Evolutionary conservation across 2,888 invertebrate species (phyloP).

Genomic region (Aporophyla nigra): DNA sequence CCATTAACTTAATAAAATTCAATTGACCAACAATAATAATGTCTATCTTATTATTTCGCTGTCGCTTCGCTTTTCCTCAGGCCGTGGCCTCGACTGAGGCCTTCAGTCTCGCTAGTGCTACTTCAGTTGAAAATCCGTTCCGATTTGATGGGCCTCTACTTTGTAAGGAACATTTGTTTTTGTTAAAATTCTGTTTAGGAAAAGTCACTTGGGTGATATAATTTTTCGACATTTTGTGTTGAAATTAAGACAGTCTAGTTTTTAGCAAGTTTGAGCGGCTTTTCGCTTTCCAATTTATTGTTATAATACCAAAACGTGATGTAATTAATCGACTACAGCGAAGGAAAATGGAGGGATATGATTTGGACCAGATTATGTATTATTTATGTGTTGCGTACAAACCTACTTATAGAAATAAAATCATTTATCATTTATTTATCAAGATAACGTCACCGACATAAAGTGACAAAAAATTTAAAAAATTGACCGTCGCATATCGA

Average conservation of each 20-base stretch:
- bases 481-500: no score
- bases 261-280: conserved; percentile 9
- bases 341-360: no score
- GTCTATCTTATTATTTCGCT: conserved; percentile 40
- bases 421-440: no score
- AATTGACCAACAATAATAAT: conserved; percentile 53
- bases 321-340: background rate
- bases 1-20: conserved; percentile 39
- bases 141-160: conserved; percentile 46
- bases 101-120: conserved; percentile 29
- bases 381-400: no score
- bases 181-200: conserved; percentile 33
- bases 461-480: no score
- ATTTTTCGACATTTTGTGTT: conserved; percentile 33
- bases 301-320: background rate
- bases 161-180: conserved; percentile 46
- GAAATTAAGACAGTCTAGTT: conserved; percentile 3
- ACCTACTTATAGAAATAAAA: no score
- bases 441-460: no score
- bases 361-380: no score
- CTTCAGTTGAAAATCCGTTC: conserved; percentile 53
- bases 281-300: background rate
- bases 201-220: conserved; percentile 28
- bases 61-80: conserved; percentile 5
- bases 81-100: conserved; percentile 20